Evolutionary conservation across 2,888 invertebrate species (phyloP).

Genomic region (Heliconius hortense): DNA sequence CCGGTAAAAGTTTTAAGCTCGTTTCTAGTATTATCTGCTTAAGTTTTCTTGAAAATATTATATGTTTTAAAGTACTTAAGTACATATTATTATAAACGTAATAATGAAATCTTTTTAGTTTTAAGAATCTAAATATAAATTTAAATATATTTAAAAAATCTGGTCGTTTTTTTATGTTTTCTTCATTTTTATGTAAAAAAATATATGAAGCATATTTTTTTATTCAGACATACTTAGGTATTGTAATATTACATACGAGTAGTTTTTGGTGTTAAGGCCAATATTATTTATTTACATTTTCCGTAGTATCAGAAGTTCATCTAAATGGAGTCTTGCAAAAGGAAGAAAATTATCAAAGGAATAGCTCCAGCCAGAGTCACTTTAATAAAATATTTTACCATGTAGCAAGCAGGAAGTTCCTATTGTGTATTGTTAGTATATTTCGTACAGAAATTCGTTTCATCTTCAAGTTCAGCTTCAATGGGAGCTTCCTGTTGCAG

Average conservation of each 20-base stretch:
- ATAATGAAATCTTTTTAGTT: neutral
- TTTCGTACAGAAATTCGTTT: conserved; percentile 9
- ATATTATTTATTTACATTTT: conserved; percentile 1
- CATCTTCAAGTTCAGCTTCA: conserved; percentile 10
- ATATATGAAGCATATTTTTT: too few species aligned
- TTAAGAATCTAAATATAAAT: neutral
- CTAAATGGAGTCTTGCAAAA: neutral
- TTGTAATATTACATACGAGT: neutral
- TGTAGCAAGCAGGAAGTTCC: conserved; percentile 10
- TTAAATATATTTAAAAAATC: neutral
- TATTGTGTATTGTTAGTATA: conserved; percentile 13
- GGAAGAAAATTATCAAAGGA: conserved; percentile 4
- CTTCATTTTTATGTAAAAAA: neutral
- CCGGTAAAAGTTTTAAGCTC: conserved; percentile 27
- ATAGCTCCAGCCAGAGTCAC: neutral
- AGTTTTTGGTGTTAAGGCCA: too few species aligned
- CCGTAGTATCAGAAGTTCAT: too few species aligned
- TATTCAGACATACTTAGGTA: too few species aligned
- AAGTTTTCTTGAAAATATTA: conserved; percentile 4
- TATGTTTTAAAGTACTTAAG: conserved; percentile 1
- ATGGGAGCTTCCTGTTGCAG: neutral
- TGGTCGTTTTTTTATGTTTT: neutral
- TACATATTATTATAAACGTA: neutral
- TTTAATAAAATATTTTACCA: conserved; percentile 12
- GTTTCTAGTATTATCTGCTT: conserved; percentile 15